Conservation (phyloP, 2,113 vertebrate species). For the Podilymbus podiceps region DNA sequence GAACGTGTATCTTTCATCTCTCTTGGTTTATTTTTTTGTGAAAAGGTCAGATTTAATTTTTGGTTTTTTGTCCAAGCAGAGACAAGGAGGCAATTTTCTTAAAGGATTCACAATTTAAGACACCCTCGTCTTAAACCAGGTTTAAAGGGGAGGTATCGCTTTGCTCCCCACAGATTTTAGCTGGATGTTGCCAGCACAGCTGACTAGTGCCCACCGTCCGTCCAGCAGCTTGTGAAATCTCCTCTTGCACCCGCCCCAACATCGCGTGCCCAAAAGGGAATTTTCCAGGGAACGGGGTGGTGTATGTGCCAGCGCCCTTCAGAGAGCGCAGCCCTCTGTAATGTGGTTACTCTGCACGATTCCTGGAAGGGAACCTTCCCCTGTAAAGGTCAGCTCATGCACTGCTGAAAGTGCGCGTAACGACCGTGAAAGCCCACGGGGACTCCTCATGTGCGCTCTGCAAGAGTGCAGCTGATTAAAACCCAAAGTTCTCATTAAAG, state of each 20-base stretch:
- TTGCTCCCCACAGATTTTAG: neutral
- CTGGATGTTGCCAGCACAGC: neutral
- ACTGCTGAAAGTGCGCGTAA: neutral
- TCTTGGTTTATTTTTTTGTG: neutral
- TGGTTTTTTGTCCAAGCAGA: neutral
- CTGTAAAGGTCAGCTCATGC: neutral
- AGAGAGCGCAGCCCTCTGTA: neutral
- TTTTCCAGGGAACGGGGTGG: neutral
- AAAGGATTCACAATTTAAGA: neutral
- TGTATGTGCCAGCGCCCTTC: neutral
- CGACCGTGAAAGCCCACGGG: neutral
- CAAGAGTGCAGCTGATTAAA: neutral
- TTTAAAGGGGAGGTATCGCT: neutral
- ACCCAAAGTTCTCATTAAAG: neutral
- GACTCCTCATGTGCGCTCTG: neutral
- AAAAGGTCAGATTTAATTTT: conserved; percentile 24
- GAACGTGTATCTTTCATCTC: neutral
- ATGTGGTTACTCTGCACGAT: neutral
- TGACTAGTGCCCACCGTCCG: neutral
- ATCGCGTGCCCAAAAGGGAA: neutral
- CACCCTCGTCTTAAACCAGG: neutral
- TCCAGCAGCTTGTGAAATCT: neutral
- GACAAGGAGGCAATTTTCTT: neutral
- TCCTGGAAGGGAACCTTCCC: neutral
- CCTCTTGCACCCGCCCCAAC: neutral